Base-by-base conservation (phyloP, 1,140 invertebrate genomes). In the Psix sp. region DNA sequence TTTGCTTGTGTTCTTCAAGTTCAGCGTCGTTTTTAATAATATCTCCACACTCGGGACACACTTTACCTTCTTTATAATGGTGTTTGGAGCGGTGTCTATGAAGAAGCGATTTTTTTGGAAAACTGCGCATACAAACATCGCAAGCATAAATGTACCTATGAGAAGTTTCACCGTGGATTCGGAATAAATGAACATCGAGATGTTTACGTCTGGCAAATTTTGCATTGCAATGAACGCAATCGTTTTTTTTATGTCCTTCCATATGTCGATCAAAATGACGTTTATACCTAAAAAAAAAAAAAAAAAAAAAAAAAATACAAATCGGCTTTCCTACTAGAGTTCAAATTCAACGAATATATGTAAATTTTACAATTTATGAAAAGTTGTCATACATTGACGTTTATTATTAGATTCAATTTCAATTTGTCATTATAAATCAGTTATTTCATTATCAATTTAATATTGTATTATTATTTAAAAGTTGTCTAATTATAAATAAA, bases 231-330 rank as follows among this genome's bases (percentile, higher is more conserved):
- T 83, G 77, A 15, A 80, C 59, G 38, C 85, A 86, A 54, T 86
- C 83, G 54, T 86, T 86, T 29, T 83, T 80, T 16, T 82, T 80
- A 49, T 86, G 85, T 9, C 84, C 84, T 43, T 86, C 82, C 62
- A 86, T 66, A 17, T 86, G 85, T 13, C 82, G 67, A 29, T 85
- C 80, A 16, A 83, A 80, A 17, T 85, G 82, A 15, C 83, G 73
- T 62, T 84, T 82, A 35, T 81, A 84, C 18, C 71, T 74, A 11
- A 86, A 86, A n/a, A n/a, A n/a, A n/a, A n/a, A n/a, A n/a, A n/a
- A n/a, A n/a, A n/a, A n/a, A n/a, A n/a, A n/a, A n/a, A n/a, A n/a
- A n/a, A n/a, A n/a, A n/a, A n/a, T n/a, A n/a, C n/a, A n/a, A n/a
- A n/a, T n/a, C n/a, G n/a, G n/a, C n/a, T n/a, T n/a, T n/a, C n/a